Base-by-base conservation (phyloP, 1,140 invertebrate species). In the Babylonia areolata region DNA sequence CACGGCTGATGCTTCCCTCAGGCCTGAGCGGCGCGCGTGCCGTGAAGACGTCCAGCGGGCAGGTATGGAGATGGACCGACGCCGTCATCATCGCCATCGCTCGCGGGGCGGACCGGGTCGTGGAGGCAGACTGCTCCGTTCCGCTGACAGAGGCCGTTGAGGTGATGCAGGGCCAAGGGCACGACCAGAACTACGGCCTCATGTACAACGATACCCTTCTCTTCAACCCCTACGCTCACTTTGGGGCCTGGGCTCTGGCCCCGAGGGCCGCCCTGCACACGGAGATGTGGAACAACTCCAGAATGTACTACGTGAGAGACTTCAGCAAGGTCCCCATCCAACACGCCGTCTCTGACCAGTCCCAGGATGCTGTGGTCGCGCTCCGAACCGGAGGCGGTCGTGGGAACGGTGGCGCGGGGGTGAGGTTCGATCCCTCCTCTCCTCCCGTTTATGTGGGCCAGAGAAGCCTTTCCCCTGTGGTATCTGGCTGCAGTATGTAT, bases 181-280 rank as follows among this genome's bases (percentile, higher is more conserved):
- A 51, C 46, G 20, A 31, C 0, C 40, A 77, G 35, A 37, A 77
- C 20, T 37, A 77, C 37, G 75, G 75, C 35, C 35, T 77, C 33
- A 77, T 77, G 75, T 77, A 77, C 75, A 77, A 77, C 75, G 75
- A 77, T 5, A 77, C 75, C 11, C 75, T 77, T 6, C 75, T 77
- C 75, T 77, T 77, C 75, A 77, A 77, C 75, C 75, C 75, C 20
- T 77, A 77, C 75, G 75, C 37, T 6, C 75, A 77, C 37, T 77
- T 77, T 23, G 75, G 75, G 75, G 75, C 75, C 35, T 77, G 75
- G 75, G 75, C 75, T 2, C 6, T 37, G 75, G 75, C 1, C 5
- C 75, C 75, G 17, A 39, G 39, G 5, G 11, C 75, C 15, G 20
- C 35, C 20, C 20, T 28, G 23, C 6, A 31, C 37, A 17, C 11